Evolutionary conservation across 2,113 vertebrate species (phyloP).

Genomic region (Rhodinocichla rosea): DNA sequence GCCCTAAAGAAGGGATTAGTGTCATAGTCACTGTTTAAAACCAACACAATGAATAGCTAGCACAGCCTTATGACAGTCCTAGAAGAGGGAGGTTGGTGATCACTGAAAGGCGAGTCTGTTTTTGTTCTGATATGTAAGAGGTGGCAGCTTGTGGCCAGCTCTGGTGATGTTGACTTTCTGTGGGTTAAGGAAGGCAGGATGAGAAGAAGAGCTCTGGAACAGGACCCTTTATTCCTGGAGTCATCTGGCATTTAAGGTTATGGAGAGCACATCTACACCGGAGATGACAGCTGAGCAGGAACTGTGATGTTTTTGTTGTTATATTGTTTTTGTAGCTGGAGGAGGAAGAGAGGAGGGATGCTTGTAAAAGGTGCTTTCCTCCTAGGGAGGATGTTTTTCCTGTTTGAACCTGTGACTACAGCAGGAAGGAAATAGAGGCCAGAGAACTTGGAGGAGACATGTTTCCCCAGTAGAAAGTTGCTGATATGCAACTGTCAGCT

Average conservation of each 20-base stretch:
- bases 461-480: background rate
- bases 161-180: background rate
- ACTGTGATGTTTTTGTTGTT: background rate
- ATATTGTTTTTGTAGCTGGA: background rate
- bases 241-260: background rate
- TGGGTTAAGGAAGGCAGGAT: background rate
- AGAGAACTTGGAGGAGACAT: background rate
- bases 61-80: background rate
- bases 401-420: background rate
- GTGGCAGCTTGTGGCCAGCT: background rate
- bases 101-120: background rate
- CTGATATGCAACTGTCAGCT: background rate
- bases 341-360: background rate
- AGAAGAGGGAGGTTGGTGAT: background rate
- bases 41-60: background rate
- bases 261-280: background rate
- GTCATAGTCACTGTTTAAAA: background rate
- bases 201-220: background rate
- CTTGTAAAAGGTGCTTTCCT: constrained; percentile 1
- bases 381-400: background rate
- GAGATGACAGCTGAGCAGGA: background rate
- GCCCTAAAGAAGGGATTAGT: background rate
- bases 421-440: background rate
- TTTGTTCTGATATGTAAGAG: background rate
- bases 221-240: background rate